Base-by-base conservation (phyloP, 1,140 invertebrate species). In the Zaprionus ghesquierei region DNA sequence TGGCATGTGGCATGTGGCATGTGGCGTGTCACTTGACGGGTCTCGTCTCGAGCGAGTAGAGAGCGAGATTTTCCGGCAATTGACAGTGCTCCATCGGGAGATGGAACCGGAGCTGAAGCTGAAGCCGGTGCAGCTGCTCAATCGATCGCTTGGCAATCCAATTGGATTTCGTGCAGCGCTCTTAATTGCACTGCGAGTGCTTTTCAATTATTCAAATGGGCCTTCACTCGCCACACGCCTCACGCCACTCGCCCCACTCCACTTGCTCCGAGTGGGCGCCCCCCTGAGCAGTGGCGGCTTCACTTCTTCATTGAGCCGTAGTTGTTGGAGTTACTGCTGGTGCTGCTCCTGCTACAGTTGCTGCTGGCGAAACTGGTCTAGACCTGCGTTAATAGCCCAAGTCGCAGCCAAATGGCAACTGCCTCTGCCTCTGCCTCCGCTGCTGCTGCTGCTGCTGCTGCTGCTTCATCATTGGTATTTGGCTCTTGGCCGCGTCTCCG, bases 161-260 rank as follows among this genome's bases (percentile, higher is more conserved):
- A 86, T 87, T 68, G 35, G 46, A 87, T 82, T 79, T 86, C 70
- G 59, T 87, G 86, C 31, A 55, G 44, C 81, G 82, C 81, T 86
- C 82, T 86, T 87, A 82, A 86, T 86, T 86, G 82, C 79, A 79
- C 78, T 75, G 75, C 82, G 81, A 86, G 82, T 87, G 81, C 60
- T 82, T 81, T 86, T 87, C 79, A 87, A 86, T 86, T 87, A 86
- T 82, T 87, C 79, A 86, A 86, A 86, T 86, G 82, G 75, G 61
- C 66, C 74, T 77, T 69, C 73, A 59, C 23, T 56, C 75, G 41
- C 41, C 50, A 59, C 55, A 61, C 50, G 55, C 53, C 51, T 51
- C 44, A n/a, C 77, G 68, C 77, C 78, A 18, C 18, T 15, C n/a
- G 12, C 33, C 22, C 41, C 41, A 46, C 50, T 56, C 58, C n/a